These are phyloP conservation scores for Morphnarchus princeps DNA, from an alignment of 2,113 vertebrate species.

Conservation along the genomic window DNA sequence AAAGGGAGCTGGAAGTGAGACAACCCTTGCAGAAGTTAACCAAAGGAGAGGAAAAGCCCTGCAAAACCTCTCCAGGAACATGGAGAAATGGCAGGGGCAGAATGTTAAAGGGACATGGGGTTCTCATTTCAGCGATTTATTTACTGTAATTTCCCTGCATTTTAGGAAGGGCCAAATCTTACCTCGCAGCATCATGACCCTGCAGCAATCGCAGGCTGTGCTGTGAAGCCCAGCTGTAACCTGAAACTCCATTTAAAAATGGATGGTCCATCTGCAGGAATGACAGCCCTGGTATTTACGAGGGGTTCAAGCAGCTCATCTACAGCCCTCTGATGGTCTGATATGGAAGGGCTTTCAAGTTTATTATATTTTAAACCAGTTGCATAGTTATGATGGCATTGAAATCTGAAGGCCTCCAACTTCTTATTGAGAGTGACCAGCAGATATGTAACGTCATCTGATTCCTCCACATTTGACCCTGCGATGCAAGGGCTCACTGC, in stretches of 20 bases:
- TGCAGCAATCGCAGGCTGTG: not conserved
- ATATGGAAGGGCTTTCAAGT: not conserved
- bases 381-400: not conserved
- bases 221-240: not conserved
- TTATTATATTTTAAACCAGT: not conserved
- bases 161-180: not conserved
- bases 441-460: not conserved
- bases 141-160: not conserved
- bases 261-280: not conserved
- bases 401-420: not conserved
- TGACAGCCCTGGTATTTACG: not conserved
- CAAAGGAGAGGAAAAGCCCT: not conserved
- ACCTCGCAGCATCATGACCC: not conserved
- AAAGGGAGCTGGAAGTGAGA: not conserved
- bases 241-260: not conserved
- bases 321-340: not conserved
- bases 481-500: accelerated
- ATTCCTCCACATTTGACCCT: not conserved
- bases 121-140: not conserved
- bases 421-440: not conserved
- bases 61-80: not conserved
- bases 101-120: not conserved
- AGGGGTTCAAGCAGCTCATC: not conserved
- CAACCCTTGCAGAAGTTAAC: not conserved
- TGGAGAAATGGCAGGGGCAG: not conserved